Conservation (phyloP, 2,888 invertebrate species). For the Drosophila mulleri region DNA sequence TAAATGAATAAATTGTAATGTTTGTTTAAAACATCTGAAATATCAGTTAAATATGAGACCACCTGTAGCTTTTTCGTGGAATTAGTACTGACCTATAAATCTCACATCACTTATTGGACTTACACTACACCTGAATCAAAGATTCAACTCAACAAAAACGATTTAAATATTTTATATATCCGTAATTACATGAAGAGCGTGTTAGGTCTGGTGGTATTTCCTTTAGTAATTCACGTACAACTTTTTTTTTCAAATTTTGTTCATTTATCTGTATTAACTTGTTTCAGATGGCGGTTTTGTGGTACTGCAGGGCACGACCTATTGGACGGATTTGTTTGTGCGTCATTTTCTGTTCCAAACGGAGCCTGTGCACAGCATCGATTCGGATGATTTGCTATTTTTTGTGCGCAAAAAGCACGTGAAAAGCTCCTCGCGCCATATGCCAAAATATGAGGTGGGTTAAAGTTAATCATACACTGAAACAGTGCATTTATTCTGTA, state of each 20-base stretch:
- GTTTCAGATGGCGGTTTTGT: slow-evolving; percentile 95
- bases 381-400: slow-evolving; percentile 97
- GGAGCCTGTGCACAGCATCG: slow-evolving; percentile 91
- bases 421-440: slow-evolving; percentile 93
- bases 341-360: slow-evolving; percentile 96
- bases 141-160: too few species aligned
- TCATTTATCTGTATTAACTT: neutral
- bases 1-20: too few species aligned
- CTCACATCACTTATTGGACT: neutral
- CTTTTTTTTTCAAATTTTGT: neutral
- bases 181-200: neutral
- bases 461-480: neutral
- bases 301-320: slow-evolving; percentile 95
- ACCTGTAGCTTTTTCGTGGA: neutral
- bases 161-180: neutral
- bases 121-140: too few species aligned
- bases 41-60: too few species aligned
- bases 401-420: slow-evolving; percentile 97
- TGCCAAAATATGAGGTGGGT: slow-evolving; percentile 94
- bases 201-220: too few species aligned
- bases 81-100: neutral
- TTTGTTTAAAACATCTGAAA: too few species aligned
- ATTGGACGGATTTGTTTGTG: slow-evolving; percentile 98
- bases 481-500: neutral
- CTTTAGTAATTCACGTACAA: too few species aligned